Evolutionary conservation across 2,888 invertebrate genomes (phyloP).

Genomic region (Microctonus hyperodae): DNA sequence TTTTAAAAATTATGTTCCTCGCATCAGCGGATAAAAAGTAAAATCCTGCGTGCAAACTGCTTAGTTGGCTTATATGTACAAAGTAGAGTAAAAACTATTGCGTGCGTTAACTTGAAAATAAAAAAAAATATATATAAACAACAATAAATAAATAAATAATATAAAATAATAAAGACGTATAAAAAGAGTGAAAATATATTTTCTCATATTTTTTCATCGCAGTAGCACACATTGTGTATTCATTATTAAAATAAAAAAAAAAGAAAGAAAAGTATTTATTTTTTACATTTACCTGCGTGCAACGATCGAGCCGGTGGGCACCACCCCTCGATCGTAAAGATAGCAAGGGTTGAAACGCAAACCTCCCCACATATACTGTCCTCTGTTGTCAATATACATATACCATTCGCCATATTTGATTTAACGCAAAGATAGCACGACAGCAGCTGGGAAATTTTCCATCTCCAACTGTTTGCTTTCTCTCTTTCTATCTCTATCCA

Average conservation of each 20-base stretch:
- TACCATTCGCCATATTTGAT: conserved; percentile 57
- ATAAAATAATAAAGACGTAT: neutral
- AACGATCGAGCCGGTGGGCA: conserved; percentile 37
- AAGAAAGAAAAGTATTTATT: conserved; percentile 1
- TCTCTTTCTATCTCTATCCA: conserved; percentile 25
- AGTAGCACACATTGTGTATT: neutral
- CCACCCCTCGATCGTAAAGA: conserved; percentile 51
- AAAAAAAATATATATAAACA: conserved; percentile 5
- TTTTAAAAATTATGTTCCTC: neutral
- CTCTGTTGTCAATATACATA: conserved; percentile 29
- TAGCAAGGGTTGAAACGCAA: conserved; percentile 61
- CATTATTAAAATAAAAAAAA: neutral
- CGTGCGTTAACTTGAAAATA: conserved; percentile 9
- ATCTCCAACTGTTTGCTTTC: conserved; percentile 29
- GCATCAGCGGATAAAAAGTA: conserved; percentile 26
- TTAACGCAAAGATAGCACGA: conserved; percentile 48
- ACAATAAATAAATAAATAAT: neutral
- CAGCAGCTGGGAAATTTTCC: conserved; percentile 61
- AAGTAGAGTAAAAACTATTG: conserved; percentile 12
- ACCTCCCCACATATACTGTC: conserved; percentile 36
- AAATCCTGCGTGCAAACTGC: conserved; percentile 9
- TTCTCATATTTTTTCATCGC: conserved; percentile 14
- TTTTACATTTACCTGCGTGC: conserved; percentile 34
- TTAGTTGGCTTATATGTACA: neutral
- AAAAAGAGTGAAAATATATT: conserved; percentile 25